Percentiles rank a stretch among this genome's conserved stretches.
These are phyloP conservation scores for Ditula angustiorana DNA, from an alignment of 2,888 invertebrate genomes.

Conservation along the genomic window DNA sequence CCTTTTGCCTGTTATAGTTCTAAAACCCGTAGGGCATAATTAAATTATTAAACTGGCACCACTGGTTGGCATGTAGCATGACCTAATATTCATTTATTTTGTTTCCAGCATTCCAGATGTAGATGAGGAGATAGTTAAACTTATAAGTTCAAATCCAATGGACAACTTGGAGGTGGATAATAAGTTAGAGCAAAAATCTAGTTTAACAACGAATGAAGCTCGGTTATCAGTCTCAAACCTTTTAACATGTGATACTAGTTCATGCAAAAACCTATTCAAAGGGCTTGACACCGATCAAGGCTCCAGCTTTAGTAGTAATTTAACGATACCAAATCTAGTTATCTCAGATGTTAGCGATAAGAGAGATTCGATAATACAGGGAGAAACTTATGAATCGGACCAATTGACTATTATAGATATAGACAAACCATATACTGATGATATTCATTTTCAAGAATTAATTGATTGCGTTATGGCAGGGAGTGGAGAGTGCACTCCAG, in stretches of 20 bases:
- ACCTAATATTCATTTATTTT: no score
- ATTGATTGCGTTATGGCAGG: constrained; percentile 66
- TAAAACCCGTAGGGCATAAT: no score
- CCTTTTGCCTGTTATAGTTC: no score
- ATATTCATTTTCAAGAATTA: constrained; percentile 71
- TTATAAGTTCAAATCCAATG: constrained; percentile 72
- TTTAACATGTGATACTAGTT: constrained; percentile 79
- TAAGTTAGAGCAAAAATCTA: constrained; percentile 61
- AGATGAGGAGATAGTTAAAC: constrained; percentile 83
- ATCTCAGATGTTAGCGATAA: constrained; percentile 80
- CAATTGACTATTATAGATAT: constrained; percentile 88
- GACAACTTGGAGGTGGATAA: constrained; percentile 66
- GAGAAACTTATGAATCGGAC: constrained; percentile 85
- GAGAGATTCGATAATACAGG: constrained; percentile 76
- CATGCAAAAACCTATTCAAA: constrained; percentile 75
- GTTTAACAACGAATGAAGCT: constrained; percentile 69
- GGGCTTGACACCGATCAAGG: constrained; percentile 62
- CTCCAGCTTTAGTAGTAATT: constrained; percentile 72
- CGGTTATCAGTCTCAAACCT: constrained; percentile 75
- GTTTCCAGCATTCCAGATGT: constrained; percentile 82
- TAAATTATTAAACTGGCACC: background rate
- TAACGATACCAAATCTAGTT: constrained; percentile 81
- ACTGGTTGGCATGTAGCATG: no score
- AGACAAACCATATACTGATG: constrained; percentile 83
- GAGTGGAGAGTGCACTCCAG: constrained; percentile 75